These are phyloP conservation scores for Gymnarchus niloticus DNA, from an alignment of 2,113 vertebrate genomes.

Conservation along the genomic window DNA sequence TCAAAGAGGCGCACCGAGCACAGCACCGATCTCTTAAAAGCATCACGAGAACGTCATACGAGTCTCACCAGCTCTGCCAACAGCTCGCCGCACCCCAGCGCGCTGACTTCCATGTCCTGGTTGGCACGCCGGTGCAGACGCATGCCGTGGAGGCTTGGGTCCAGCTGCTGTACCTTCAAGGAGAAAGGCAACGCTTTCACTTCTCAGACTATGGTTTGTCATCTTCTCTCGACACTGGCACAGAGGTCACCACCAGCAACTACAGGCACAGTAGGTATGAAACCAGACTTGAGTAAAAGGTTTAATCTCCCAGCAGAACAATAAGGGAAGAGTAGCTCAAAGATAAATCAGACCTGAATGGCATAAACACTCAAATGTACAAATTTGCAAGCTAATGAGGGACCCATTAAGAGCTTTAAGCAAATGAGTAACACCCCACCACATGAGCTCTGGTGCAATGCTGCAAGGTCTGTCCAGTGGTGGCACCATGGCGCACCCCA, in stretches of 20 bases:
- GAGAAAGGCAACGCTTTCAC: conserved; percentile 35
- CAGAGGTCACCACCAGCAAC: too few relatives aligned
- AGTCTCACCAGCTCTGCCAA: conserved; percentile 71
- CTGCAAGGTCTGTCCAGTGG: too few relatives aligned
- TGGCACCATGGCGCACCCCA: background rate
- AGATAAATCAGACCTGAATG: background rate
- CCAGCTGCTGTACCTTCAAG: conserved; percentile 76
- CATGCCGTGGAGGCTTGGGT: conserved; percentile 67
- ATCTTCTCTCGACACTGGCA: background rate
- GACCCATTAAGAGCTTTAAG: background rate
- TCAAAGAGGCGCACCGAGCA: background rate
- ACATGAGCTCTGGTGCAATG: background rate
- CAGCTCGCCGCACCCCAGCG: conserved; percentile 57
- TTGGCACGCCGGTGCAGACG: conserved; percentile 62
- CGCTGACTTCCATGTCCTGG: conserved; percentile 54
- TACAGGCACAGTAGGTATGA: background rate
- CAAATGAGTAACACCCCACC: background rate
- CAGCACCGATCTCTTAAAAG: background rate
- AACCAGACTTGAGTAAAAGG: background rate
- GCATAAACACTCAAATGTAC: background rate
- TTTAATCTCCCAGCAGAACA: background rate
- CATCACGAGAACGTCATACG: too few relatives aligned
- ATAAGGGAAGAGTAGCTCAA: background rate
- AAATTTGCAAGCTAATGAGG: background rate
- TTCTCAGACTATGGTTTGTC: conserved; percentile 14